These are phyloP conservation scores for Oreochromis niloticus DNA, from an alignment of 2,113 vertebrate genomes.

Conservation along the genomic window DNA sequence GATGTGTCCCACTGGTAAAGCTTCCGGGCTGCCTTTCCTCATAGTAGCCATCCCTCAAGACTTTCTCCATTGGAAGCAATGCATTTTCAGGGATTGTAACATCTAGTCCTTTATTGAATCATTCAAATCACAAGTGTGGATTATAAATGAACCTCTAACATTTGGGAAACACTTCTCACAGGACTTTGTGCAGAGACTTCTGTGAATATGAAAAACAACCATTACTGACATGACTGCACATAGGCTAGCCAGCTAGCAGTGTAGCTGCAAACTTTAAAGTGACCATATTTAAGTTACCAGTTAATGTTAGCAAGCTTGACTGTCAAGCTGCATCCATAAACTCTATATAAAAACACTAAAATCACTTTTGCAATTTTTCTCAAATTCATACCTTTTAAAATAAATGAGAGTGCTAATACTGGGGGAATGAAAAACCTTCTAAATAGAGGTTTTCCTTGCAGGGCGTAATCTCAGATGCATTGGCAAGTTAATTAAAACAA, in stretches of 20 bases:
- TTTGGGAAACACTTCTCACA: not conserved
- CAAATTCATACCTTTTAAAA: not conserved
- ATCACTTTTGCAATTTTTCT: not conserved
- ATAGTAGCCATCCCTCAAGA: not conserved
- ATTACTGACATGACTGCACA: not conserved
- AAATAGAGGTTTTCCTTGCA: not conserved
- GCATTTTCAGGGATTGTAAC: not conserved
- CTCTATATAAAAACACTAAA: not conserved
- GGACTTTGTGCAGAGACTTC: not conserved
- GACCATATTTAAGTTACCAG: not conserved
- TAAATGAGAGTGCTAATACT: not conserved
- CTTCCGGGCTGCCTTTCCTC: not conserved
- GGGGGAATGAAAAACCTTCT: not conserved
- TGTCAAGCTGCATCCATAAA: not conserved
- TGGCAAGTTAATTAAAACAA: constrained; percentile 1
- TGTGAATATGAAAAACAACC: not conserved
- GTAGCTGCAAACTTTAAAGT: not conserved
- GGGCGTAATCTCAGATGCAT: not conserved
- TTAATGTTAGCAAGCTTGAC: not conserved
- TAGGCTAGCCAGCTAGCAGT: not conserved
- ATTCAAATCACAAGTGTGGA: not conserved
- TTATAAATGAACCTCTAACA: not conserved
- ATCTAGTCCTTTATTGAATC: not conserved
- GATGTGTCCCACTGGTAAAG: not conserved
- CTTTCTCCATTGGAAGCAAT: not conserved